Evolutionary conservation across 2,113 vertebrate species (phyloP), one percentile per base, ranked within the genome.

Genomic region (Brachirus orientalis): DNA sequence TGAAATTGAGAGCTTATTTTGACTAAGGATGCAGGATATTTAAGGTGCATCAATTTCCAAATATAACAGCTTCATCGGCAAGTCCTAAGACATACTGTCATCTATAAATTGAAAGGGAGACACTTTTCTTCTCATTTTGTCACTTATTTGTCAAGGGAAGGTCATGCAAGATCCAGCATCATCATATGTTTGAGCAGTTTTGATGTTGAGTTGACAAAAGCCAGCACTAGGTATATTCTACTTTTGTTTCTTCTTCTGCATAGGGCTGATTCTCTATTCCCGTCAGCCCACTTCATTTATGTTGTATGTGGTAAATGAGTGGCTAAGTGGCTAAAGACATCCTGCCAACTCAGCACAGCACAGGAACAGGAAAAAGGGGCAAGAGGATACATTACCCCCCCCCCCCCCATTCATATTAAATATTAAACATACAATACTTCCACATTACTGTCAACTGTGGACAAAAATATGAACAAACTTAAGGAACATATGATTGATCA

Each of bases 271-370:
- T 28, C 7, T 2, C 14, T 57, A 17, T n/a, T 43, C 46, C 58
- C 28, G 44, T 61, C 37, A n/a, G 37, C 18, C 22, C 50, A 35
- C 20, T 59, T 20, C 28, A 6, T 50, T 17, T 51, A 16, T 45
- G 40, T 19, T 14, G 14, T 72, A 22, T 38, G 63, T 46, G 63
- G 64, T 81, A 76, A 79, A 54, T 55, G 78, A 86, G 66, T 50
- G 54, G 58, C 72, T 85, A 84, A 85, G 75, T 84, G 75, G 80
- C 70, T 61, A 53, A 72, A 48, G 69, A 82, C 76, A 71, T 85
- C 78, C 75, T 86, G 83, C 83, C 59, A 43, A 85, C 75, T 88
- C 85, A 90, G 85, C 83, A 51, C 69, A 68, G 68, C 44, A 52
- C 76, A 81, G 82, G 80, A 83, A 79, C 54, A 54, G 72, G 65